Base-by-base conservation (phyloP, 2,797 vertebrate species). In the Nannoperca australis region DNA sequence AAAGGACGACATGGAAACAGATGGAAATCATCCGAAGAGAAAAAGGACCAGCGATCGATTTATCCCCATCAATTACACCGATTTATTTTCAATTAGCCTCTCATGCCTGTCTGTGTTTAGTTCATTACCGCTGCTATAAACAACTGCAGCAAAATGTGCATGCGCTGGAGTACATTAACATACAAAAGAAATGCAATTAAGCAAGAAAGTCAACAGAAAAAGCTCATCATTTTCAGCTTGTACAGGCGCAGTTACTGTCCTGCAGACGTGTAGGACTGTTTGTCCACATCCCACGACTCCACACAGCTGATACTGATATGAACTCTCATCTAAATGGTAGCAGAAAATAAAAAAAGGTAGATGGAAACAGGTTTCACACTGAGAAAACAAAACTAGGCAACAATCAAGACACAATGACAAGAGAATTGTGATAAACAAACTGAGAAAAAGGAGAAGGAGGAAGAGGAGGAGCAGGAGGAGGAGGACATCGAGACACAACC, bases 1-100 rank as follows among this genome's bases (percentile, higher is more conserved):
- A 51, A 32, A 63, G 7, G 40, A 73, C 18, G 17, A 49, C 45
- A 76, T 22, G 49, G 47, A 68, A 64, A 72, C 56, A 44, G 67
- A 69, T 30, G 38, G 64, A 62, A 77, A 68, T 22, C 20, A 38
- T 36, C 22, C 9, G 5, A 49, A 49, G 54, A 55, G 38, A 59
- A 34, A 69, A n/a, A 58, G 5, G 30, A 55, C 10, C 13, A 22
- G 34, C 0, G 2, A 70, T 61, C 40, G 12, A 45, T 74, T 59
- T 7, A 67, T 62, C 60, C 7, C 17, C 32, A 45, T 63, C 66
- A 66, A 15, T 82, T 70, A 55, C 53, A n/a, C 32, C 5, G 10
- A 42, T 69, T 38, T 63, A 54, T 64, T 69, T 63, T 53, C 58
- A 32, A 5, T 53, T 64, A 42, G 56, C 42, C 34, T 15, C n/a